These are phyloP conservation scores for Cheilosia pagana DNA, from an alignment of 2,888 invertebrate species.

Conservation along the genomic window DNA sequence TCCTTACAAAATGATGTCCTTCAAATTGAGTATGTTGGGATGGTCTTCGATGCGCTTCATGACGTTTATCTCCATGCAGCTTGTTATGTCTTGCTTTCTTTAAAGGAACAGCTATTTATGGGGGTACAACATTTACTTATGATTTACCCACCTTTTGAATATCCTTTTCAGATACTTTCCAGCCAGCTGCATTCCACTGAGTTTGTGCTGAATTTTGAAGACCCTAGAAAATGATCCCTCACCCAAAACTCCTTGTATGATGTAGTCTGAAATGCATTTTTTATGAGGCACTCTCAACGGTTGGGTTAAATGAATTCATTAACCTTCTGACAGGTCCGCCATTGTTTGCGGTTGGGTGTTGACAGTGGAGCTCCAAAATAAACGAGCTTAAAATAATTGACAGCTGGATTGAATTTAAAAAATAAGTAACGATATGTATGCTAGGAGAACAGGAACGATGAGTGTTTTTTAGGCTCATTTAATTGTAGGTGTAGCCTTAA, in stretches of 20 bases:
- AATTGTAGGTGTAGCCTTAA: too few relatives aligned
- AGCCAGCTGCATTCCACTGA: conserved; percentile 85
- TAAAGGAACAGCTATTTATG: conserved; percentile 30
- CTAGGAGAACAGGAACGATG: too few relatives aligned
- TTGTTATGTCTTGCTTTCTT: conserved; percentile 84
- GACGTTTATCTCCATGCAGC: conserved; percentile 86
- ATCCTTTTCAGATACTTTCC: conserved; percentile 87
- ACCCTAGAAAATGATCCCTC: conserved; percentile 89
- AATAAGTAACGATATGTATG: too few relatives aligned
- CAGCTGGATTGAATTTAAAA: too few relatives aligned
- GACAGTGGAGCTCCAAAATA: too few relatives aligned
- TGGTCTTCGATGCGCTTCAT: conserved; percentile 86
- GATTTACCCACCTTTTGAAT: conserved; percentile 84
- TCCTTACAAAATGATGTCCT: conserved; percentile 86
- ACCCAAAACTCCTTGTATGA: conserved; percentile 87
- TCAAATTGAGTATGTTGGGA: conserved; percentile 86
- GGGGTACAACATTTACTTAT: too few relatives aligned
- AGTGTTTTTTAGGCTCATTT: too few relatives aligned
- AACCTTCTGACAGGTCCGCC: conserved; percentile 13
- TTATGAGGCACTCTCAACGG: neutral
- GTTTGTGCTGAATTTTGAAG: conserved; percentile 86
- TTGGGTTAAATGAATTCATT: neutral
- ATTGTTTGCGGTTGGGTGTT: neutral
- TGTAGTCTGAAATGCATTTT: conserved; percentile 84
- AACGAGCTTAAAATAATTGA: too few relatives aligned